phyloP scores from a whole-genome alignment of 2,113 vertebrate species.

The Tautogolabrus adspersus region DNA sequence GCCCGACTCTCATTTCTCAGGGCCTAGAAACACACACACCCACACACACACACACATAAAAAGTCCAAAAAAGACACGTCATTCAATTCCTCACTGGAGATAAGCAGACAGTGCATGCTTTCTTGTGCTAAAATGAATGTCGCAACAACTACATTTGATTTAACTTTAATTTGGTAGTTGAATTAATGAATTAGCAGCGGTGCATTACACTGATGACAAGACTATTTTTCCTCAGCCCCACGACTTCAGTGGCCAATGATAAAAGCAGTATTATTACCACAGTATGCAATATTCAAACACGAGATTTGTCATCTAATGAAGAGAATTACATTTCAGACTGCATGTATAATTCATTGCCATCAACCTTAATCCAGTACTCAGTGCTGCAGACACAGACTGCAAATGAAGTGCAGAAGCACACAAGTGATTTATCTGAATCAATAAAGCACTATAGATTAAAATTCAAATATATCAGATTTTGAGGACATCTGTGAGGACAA shows the following conservation, averaged over 20 bases:
- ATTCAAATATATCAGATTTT: slow-evolving; percentile 45
- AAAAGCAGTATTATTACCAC: slow-evolving; percentile 78
- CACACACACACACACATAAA: background rate
- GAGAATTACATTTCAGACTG: slow-evolving; percentile 79
- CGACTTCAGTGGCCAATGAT: slow-evolving; percentile 65
- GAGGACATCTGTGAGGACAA: slow-evolving; percentile 21
- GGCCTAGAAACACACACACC: slow-evolving; percentile 53
- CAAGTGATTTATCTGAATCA: slow-evolving; percentile 65
- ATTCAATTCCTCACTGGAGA: slow-evolving; percentile 44
- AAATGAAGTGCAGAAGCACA: slow-evolving; percentile 65
- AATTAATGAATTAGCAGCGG: slow-evolving; percentile 74
- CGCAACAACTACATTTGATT: slow-evolving; percentile 63
- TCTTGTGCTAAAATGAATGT: slow-evolving; percentile 58
- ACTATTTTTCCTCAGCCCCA: slow-evolving; percentile 62
- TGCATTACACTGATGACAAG: slow-evolving; percentile 68
- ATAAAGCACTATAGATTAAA: slow-evolving; percentile 57
- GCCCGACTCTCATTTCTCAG: slow-evolving; percentile 73
- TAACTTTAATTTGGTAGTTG: slow-evolving; percentile 63
- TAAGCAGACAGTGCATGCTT: slow-evolving; percentile 47
- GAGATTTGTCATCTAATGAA: slow-evolving; percentile 80
- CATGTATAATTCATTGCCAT: slow-evolving; percentile 78
- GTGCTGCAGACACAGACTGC: slow-evolving; percentile 60
- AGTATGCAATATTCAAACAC: slow-evolving; percentile 81
- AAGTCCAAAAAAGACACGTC: slow-evolving; percentile 22
- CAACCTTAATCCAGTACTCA: slow-evolving; percentile 71